Conservation (phyloP, 2,888 invertebrate species). For the Drosophila mimetica region DNA sequence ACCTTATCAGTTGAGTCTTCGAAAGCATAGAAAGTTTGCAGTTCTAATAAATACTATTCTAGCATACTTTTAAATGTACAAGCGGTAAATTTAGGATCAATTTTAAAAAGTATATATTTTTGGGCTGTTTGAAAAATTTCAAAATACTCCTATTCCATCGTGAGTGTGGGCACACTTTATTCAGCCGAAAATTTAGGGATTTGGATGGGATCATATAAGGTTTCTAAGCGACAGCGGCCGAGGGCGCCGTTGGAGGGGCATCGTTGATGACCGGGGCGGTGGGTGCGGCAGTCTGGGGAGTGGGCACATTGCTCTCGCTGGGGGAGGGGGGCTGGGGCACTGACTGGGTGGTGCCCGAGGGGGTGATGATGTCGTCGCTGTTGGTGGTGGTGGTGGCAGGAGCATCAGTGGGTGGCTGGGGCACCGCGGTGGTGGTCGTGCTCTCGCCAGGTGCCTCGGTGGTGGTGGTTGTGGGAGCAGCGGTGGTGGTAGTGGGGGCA, state of each 20-base stretch:
- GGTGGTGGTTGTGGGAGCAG: conserved; percentile 7
- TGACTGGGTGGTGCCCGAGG: conserved; percentile 39
- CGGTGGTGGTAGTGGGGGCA: conserved; percentile 3
- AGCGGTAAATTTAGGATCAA: too few species aligned
- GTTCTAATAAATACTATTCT: too few species aligned
- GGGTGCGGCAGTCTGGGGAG: conserved; percentile 65
- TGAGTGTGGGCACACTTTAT: conserved; percentile 52
- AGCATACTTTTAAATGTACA: too few species aligned
- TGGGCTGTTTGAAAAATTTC: conserved; percentile 1
- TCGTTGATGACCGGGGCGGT: conserved; percentile 59
- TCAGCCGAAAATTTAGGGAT: conserved; percentile 32
- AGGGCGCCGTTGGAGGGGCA: conserved; percentile 46
- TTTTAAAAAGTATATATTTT: too few species aligned
- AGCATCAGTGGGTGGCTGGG: conserved; percentile 5
- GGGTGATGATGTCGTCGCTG: conserved; percentile 20
- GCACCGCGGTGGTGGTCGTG: background rate
- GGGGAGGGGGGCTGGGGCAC: conserved; percentile 70
- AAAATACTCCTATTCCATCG: background rate
- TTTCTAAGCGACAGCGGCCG: background rate
- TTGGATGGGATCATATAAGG: background rate
- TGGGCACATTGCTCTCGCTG: conserved; percentile 40
- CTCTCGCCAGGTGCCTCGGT: background rate
- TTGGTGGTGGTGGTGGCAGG: conserved; percentile 5
- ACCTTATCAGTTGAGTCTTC: too few species aligned
- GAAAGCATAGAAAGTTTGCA: too few species aligned